Percentiles rank a stretch among this genome's conserved stretches.
phyloP scores from a whole-genome alignment of 2,888 invertebrate species.

The Agriotes lineatus region DNA sequence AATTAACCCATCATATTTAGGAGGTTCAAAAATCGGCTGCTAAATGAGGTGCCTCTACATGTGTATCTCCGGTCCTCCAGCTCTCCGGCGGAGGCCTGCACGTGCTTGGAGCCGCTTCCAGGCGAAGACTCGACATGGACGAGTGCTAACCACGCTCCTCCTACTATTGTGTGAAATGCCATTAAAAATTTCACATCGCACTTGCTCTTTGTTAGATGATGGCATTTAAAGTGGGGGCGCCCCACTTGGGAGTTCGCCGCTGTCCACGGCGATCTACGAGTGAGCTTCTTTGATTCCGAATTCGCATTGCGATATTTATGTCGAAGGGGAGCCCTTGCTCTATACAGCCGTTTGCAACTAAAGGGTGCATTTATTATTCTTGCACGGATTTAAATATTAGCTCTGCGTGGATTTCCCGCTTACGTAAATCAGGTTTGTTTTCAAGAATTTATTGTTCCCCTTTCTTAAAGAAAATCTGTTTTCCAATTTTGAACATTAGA shows the following conservation, averaged over 20 bases:
- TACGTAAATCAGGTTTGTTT: neutral
- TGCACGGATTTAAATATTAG: too few species aligned
- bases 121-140: constrained; percentile 44
- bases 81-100: constrained; percentile 34
- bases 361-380: neutral
- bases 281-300: constrained; percentile 49
- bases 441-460: too few species aligned
- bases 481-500: too few species aligned
- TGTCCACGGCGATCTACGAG: constrained; percentile 45
- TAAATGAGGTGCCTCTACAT: constrained; percentile 45
- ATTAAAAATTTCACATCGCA: constrained; percentile 61
- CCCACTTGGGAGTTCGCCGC: constrained; percentile 50
- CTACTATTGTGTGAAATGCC: constrained; percentile 59
- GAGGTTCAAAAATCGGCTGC: constrained; percentile 32
- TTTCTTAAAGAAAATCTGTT: too few species aligned
- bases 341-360: neutral
- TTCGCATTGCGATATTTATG: constrained; percentile 40
- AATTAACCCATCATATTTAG: constrained; percentile 38
- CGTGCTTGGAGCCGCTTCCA: constrained; percentile 24
- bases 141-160: constrained; percentile 51
- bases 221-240: constrained; percentile 55
- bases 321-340: constrained; percentile 30
- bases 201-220: constrained; percentile 57
- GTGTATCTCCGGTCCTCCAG: constrained; percentile 45
- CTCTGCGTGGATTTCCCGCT: neutral